Evolutionary conservation across 2,113 vertebrate species (phyloP).

Genomic region (Peucedramus taeniatus): DNA sequence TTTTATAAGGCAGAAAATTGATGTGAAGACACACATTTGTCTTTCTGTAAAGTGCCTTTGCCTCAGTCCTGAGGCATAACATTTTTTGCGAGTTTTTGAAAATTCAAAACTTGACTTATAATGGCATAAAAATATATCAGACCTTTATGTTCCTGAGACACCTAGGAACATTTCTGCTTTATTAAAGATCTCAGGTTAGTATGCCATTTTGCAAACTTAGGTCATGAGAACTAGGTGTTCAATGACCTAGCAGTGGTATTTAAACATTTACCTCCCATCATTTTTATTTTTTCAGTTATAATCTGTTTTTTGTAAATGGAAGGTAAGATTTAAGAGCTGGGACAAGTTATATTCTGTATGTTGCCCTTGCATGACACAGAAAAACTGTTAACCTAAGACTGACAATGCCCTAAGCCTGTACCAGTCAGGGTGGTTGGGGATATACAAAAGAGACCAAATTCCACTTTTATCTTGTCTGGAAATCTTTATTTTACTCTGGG

Average conservation of each 20-base stretch:
- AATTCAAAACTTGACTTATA: not conserved
- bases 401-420: not conserved
- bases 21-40: not conserved
- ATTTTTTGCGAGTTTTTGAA: not conserved
- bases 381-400: not conserved
- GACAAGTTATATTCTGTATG: not conserved
- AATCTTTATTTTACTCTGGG: not conserved
- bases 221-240: not conserved
- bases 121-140: not conserved
- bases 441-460: not conserved
- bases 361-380: not conserved
- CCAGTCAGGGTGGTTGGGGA: not conserved
- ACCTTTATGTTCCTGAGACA: not conserved
- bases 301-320: not conserved
- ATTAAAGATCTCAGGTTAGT: not conserved
- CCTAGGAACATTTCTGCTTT: not conserved
- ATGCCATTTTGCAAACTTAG: not conserved
- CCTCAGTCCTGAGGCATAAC: not conserved
- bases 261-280: not conserved
- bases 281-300: not conserved
- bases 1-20: not conserved
- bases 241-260: not conserved
- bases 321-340: not conserved
- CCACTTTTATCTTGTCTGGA: not conserved
- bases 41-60: not conserved